Conservation (phyloP, 1,140 invertebrate genomes). For the Asobara japonica region DNA sequence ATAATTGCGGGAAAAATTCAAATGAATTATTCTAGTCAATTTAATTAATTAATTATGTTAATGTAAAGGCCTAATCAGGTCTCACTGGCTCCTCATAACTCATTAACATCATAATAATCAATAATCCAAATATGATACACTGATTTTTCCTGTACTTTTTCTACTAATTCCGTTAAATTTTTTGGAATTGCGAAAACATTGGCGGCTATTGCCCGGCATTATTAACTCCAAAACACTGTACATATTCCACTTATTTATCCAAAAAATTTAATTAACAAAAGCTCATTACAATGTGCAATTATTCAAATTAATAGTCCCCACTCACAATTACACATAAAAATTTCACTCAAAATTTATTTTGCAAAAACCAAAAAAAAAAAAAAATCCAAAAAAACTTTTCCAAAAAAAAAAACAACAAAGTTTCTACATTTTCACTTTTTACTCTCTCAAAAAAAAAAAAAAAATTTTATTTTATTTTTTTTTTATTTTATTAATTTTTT, state of each 20-base stretch:
- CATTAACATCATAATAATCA: background rate
- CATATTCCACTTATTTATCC: background rate
- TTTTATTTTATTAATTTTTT: too few relatives aligned
- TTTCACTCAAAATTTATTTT: background rate
- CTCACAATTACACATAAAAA: background rate
- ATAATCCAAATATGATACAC: background rate
- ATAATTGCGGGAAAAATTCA: too few relatives aligned
- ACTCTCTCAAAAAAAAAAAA: too few relatives aligned
- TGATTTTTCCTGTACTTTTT: background rate
- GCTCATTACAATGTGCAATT: too few relatives aligned
- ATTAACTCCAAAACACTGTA: background rate
- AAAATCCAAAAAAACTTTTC: too few relatives aligned
- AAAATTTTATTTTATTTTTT: background rate
- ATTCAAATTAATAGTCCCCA: too few relatives aligned
- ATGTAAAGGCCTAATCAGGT: background rate
- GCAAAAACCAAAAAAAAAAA: too few relatives aligned
- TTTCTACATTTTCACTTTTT: too few relatives aligned
- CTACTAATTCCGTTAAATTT: background rate
- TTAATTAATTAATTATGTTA: too few relatives aligned
- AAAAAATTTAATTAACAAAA: too few relatives aligned
- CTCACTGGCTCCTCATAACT: background rate
- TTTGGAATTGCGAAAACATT: background rate
- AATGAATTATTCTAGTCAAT: conserved; percentile 6
- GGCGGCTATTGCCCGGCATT: background rate
- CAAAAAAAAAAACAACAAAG: too few relatives aligned